Conservation (phyloP, 2,113 vertebrate species). For the Prunella himalayana region DNA sequence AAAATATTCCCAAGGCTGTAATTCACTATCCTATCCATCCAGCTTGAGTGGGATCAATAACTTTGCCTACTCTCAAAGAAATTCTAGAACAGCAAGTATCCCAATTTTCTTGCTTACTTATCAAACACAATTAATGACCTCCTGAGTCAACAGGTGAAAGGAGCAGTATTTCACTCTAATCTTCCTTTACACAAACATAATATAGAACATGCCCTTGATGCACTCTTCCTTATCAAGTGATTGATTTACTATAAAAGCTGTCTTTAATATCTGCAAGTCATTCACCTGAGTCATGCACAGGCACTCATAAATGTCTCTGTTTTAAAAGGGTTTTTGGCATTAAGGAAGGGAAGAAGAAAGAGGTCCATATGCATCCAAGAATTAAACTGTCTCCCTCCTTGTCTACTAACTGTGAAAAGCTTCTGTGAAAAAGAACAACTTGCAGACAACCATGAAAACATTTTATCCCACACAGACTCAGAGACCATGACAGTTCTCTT, state of each 20-base stretch:
- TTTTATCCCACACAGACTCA: constrained; percentile 20
- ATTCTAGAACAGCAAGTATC: background rate
- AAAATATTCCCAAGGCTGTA: background rate
- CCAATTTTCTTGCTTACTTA: background rate
- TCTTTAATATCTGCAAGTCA: constrained; percentile 39
- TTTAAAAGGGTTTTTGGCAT: constrained; percentile 28
- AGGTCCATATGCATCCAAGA: background rate
- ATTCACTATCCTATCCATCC: background rate
- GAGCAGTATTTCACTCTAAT: background rate
- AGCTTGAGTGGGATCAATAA: background rate
- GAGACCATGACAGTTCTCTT: background rate
- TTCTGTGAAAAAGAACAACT: constrained; percentile 2
- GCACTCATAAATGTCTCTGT: background rate
- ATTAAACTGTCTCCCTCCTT: background rate
- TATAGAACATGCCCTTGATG: background rate
- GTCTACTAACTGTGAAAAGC: constrained; percentile 9
- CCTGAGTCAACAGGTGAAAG: background rate
- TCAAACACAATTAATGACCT: background rate
- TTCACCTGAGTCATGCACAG: constrained; percentile 13
- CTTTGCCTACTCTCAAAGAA: background rate
- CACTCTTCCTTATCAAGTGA: background rate
- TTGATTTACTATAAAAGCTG: constrained; percentile 37
- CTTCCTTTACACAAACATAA: background rate
- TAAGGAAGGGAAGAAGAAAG: background rate
- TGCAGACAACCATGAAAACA: constrained; percentile 9